Evolutionary conservation across 2,888 invertebrate genomes (phyloP).

Genomic region (Synanthedon tipuliformis): DNA sequence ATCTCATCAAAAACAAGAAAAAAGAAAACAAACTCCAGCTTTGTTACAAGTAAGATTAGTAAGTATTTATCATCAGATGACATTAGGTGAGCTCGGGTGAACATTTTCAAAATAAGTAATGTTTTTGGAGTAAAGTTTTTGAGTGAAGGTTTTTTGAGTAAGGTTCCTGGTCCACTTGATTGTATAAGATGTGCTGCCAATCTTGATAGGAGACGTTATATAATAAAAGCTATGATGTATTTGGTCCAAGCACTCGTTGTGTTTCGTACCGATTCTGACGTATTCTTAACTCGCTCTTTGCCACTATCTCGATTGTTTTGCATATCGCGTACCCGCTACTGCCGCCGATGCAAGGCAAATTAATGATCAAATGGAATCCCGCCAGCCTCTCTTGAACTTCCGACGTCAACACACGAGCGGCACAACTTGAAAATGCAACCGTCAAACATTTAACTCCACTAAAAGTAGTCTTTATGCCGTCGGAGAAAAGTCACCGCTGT

Average conservation of each 20-base stretch:
- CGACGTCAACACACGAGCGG: conserved; percentile 18
- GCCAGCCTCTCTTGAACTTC: conserved; percentile 33
- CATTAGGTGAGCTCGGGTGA: too few relatives aligned
- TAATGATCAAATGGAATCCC: conserved; percentile 56
- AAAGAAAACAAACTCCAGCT: too few relatives aligned
- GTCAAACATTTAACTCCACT: conserved; percentile 9
- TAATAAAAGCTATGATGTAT: too few relatives aligned
- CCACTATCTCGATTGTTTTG: conserved; percentile 60
- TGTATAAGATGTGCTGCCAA: too few relatives aligned
- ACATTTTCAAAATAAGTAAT: too few relatives aligned
- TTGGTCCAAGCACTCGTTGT: conserved; percentile 6
- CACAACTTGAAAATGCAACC: conserved; percentile 13
- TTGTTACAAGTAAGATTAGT: too few relatives aligned
- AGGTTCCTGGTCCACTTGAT: too few relatives aligned
- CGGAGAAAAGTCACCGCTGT: conserved; percentile 22
- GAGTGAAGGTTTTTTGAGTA: too few relatives aligned
- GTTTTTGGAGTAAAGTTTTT: too few relatives aligned
- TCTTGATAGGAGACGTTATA: too few relatives aligned
- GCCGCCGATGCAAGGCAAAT: conserved; percentile 49
- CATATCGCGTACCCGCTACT: conserved; percentile 51
- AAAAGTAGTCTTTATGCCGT: conserved; percentile 30
- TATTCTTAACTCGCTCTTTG: conserved; percentile 31
- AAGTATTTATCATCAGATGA: too few relatives aligned
- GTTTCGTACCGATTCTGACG: conserved; percentile 7
- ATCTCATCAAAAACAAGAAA: not conserved